These are phyloP conservation scores for Saxidomus purpurata DNA, from an alignment of 1,140 invertebrate species.

Conservation along the genomic window DNA sequence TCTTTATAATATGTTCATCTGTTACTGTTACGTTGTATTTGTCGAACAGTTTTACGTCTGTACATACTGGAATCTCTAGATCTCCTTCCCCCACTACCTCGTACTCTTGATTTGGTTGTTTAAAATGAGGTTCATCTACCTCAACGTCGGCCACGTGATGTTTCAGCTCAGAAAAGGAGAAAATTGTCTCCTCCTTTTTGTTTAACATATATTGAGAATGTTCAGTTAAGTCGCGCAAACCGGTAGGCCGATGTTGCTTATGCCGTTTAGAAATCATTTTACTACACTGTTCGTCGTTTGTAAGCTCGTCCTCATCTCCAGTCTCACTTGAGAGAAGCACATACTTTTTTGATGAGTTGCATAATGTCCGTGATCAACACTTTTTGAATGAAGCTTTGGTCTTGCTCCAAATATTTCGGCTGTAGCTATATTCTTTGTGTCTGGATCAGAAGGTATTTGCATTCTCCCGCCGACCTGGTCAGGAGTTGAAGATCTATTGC, in stretches of 20 bases:
- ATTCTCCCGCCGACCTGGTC: no score
- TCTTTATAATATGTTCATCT: not conserved
- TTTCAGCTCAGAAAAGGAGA: not conserved
- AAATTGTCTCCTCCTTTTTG: not conserved
- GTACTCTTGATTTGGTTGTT: not conserved
- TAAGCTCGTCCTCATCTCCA: no score
- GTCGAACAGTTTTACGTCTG: conserved; percentile 6
- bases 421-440: no score
- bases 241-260: not conserved
- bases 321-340: not conserved
- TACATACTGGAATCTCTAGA: not conserved
- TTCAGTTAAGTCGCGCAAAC: not conserved
- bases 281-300: not conserved
- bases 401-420: no score
- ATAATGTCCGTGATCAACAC: not conserved
- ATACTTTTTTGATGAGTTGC: no score
- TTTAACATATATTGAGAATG: not conserved
- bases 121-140: not conserved
- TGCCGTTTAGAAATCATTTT: not conserved
- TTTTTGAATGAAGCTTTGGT: no score
- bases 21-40: not conserved
- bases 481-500: no score
- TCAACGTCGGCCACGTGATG: not conserved
- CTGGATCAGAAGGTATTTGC: no score
- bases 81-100: not conserved